These are phyloP conservation scores for Danionella dracula DNA, from an alignment of 2,797 vertebrate species.

Conservation along the genomic window DNA sequence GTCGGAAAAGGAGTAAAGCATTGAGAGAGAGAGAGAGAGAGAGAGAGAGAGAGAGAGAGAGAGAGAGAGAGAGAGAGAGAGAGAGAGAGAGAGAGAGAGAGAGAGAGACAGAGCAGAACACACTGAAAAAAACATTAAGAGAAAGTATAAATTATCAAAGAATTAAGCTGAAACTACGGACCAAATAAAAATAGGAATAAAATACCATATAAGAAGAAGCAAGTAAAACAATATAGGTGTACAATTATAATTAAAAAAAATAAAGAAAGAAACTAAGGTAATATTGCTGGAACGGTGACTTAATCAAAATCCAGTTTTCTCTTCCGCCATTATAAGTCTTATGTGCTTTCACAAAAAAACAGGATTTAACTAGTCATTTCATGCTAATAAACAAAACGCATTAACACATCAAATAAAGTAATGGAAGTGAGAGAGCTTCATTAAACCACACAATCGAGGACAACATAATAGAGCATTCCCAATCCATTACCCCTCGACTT, in stretches of 20 bases:
- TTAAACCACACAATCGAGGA: constrained; percentile 20
- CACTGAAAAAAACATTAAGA: not conserved
- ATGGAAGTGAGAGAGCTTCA: constrained; percentile 22
- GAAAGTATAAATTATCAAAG: not conserved
- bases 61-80: not conserved
- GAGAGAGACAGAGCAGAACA: not conserved
- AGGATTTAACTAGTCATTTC: not conserved
- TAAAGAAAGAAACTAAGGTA: too few species aligned
- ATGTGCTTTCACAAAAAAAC: not conserved
- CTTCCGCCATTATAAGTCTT: not conserved
- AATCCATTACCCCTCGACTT: constrained; percentile 32
- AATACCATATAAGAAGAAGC: too few species aligned
- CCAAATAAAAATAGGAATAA: too few species aligned
- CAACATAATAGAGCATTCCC: constrained; percentile 15
- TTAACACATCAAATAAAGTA: constrained; percentile 29
- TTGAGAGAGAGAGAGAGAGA: not conserved
- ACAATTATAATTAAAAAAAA: too few species aligned
- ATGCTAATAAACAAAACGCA: not conserved
- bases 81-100: not conserved
- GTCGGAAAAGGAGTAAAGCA: constrained; percentile 70
- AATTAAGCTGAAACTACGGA: too few species aligned
- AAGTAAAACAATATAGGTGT: too few species aligned
- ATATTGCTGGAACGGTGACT: too few species aligned
- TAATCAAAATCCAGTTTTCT: not conserved
- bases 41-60: not conserved